Base-by-base conservation (phyloP, 2,113 vertebrate genomes). In the Xyliphius kryptos region DNA sequence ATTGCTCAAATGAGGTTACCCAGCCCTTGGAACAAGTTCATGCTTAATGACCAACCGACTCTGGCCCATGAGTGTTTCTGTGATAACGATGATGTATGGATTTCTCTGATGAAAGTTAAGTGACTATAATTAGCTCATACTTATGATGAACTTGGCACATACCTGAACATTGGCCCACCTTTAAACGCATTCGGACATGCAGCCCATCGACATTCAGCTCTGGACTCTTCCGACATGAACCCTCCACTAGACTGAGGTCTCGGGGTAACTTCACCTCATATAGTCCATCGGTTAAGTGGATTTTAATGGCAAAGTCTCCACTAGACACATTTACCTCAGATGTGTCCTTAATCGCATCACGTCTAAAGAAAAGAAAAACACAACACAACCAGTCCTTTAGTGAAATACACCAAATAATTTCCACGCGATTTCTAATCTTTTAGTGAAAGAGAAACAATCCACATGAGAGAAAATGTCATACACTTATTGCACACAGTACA, bases 151-250 rank as follows among this genome's bases (percentile, higher is more conserved):
- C 10, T n/a, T 80, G 90, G 79, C 76, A 2, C 71, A 71, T 75
- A 60, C 89, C 76, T 47, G 76, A 9, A 58, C 51, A 6, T 41
- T 65, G 21, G 12, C 74, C 64, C 0, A 74, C 70, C 1, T 12
- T 61, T 0, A 89, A 75, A 16, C 83, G 85, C 68, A 95, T 16
- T n/a, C 89, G 79, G 79, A 94, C 78, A 64, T 94, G 91, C 47
- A 92, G 79, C 9, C 90, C 93, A 1, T 91, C 89, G 1, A 67
- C 26, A 14, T 78, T 74, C 2, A 87, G 66, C 0, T 66, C 80
- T 4, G 72, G 76, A 2, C 89, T 85, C 6, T 82, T 87, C 2
- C 86, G 67, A 66, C 87, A 88, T 7, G 90, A 91, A 2, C 85
- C 80, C 51, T 85, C 86, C 10, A 71, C 74, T 15, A 91, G 82